phyloP scores from a whole-genome alignment of 2,113 vertebrate genomes.

The Melozone crissalis region DNA sequence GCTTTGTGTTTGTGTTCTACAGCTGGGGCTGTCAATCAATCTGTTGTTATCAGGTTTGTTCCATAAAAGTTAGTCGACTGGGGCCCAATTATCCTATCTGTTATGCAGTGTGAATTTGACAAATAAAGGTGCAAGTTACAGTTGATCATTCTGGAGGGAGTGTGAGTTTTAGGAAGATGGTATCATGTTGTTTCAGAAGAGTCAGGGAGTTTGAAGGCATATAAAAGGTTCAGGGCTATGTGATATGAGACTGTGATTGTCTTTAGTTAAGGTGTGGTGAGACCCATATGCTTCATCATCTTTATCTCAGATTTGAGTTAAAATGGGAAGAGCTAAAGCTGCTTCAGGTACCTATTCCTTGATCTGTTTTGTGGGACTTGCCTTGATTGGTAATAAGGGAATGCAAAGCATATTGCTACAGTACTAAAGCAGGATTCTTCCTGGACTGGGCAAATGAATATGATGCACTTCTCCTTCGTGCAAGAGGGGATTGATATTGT shows the following conservation, averaged over 20 bases:
- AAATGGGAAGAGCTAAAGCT: background rate
- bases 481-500: background rate
- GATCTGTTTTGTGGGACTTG: background rate
- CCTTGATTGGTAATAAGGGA: background rate
- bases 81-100: constrained; percentile 53
- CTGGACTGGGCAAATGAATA: background rate
- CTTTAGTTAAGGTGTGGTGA: background rate
- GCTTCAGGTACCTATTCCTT: background rate
- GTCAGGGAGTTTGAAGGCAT: background rate
- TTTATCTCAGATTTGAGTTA: background rate
- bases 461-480: background rate
- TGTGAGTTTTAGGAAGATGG: background rate
- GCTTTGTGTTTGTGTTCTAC: constrained; percentile 45
- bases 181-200: background rate
- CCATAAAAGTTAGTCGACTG: constrained; percentile 47
- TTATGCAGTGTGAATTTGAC: constrained; percentile 42
- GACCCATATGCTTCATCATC: background rate
- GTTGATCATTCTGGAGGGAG: constrained; percentile 4
- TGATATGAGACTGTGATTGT: background rate
- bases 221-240: background rate
- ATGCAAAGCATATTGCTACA: background rate
- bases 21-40: constrained; percentile 51
- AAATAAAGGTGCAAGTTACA: constrained; percentile 55
- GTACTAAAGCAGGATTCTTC: background rate
- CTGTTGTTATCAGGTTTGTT: constrained; percentile 43